These are phyloP conservation scores for Euphydryas editha DNA, from an alignment of 2,888 invertebrate genomes.

Conservation along the genomic window DNA sequence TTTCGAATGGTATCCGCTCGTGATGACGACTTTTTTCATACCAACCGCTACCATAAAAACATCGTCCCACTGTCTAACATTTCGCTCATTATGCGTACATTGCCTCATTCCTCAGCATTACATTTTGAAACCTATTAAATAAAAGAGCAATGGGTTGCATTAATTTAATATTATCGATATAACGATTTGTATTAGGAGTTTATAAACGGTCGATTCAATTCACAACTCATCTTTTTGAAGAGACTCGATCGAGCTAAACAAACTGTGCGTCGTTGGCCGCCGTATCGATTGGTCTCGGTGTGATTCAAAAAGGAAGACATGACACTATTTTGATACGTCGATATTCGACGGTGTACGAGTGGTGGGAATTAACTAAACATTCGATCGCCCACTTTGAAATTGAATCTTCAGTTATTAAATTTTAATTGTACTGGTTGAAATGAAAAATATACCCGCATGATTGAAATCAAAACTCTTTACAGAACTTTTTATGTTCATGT, in stretches of 20 bases:
- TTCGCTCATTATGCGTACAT: slow-evolving; percentile 42
- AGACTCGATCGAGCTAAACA: slow-evolving; percentile 74
- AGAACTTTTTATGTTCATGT: not conserved
- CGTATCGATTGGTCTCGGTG: slow-evolving; percentile 74
- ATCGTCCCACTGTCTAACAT: slow-evolving; percentile 9
- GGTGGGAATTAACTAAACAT: slow-evolving; percentile 48
- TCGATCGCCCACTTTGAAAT: slow-evolving; percentile 38
- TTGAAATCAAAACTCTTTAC: not conserved
- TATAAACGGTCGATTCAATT: slow-evolving; percentile 64
- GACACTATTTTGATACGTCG: slow-evolving; percentile 41
- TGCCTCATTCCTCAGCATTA: slow-evolving; percentile 34
- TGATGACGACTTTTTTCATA: slow-evolving; percentile 77
- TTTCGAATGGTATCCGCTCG: slow-evolving; percentile 77
- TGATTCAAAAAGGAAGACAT: slow-evolving; percentile 56
- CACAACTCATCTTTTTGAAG: slow-evolving; percentile 75
- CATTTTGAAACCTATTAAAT: not conserved
- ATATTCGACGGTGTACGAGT: slow-evolving; percentile 46
- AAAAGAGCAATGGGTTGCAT: slow-evolving; percentile 48
- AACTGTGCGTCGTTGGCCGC: slow-evolving; percentile 65
- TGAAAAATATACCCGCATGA: not conserved
- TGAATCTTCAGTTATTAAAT: slow-evolving; percentile 32
- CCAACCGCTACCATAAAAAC: slow-evolving; percentile 41
- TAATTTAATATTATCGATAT: not conserved
- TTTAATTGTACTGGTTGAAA: slow-evolving; percentile 23
- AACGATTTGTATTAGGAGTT: slow-evolving; percentile 28